A percentile compares a stretch with the other conserved stretches of the same genome.
Evolutionary conservation across 2,797 vertebrate genomes (phyloP).

Genomic region (Labeo calbasu): DNA sequence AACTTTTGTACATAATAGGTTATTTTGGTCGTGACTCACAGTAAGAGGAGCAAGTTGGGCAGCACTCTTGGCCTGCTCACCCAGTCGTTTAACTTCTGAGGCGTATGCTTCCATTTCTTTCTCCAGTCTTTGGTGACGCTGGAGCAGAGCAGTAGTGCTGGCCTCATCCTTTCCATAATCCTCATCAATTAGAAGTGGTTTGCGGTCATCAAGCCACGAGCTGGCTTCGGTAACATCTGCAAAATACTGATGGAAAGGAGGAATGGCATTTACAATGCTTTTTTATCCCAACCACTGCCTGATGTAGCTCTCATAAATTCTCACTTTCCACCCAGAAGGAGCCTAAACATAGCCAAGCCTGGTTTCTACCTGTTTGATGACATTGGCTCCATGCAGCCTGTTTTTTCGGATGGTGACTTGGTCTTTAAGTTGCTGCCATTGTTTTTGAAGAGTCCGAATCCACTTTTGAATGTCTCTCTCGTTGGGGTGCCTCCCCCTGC

Average conservation of each 20-base stretch:
- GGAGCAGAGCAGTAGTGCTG: constrained; percentile 75
- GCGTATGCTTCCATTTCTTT: constrained; percentile 77
- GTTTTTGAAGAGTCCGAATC: constrained; percentile 76
- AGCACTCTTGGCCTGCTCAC: constrained; percentile 78
- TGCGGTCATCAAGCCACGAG: constrained; percentile 83
- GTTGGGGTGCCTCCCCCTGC: constrained; percentile 64
- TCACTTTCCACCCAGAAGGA: not conserved
- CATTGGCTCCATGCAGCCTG: constrained; percentile 77
- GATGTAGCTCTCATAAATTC: not conserved
- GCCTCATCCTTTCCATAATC: constrained; percentile 83
- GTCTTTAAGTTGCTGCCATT: constrained; percentile 81
- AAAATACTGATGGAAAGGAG: constrained; percentile 80
- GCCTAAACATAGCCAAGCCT: not conserved
- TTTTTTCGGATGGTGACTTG: constrained; percentile 67
- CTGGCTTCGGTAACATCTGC: constrained; percentile 79
- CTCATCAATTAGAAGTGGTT: constrained; percentile 76
- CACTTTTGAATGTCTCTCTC: constrained; percentile 76
- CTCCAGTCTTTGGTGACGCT: constrained; percentile 81
- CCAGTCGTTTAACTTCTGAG: constrained; percentile 78
- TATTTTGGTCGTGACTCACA: constrained; percentile 67
- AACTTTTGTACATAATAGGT: not conserved
- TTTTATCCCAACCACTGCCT: not conserved
- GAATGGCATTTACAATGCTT: not conserved
- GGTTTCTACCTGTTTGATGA: constrained; percentile 79
- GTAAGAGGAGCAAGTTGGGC: constrained; percentile 72